Percentiles rank a stretch among this genome's conserved stretches.
These are phyloP conservation scores for Pseudoatta argentina DNA, from an alignment of 1,140 invertebrate genomes.

Conservation along the genomic window DNA sequence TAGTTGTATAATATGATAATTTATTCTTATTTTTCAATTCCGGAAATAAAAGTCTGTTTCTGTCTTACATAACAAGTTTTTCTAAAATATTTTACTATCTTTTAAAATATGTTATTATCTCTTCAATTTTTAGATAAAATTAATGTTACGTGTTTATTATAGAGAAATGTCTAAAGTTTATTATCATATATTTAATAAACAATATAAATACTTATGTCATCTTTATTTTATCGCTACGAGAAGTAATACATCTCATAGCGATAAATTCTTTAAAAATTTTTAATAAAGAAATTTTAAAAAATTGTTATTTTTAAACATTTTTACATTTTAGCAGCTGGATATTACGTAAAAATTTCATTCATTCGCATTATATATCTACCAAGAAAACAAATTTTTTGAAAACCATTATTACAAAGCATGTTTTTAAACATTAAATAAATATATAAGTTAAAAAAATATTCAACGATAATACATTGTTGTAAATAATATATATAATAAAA, in stretches of 20 bases:
- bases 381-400: not conserved
- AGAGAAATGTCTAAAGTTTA: too few relatives aligned
- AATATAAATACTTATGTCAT: not conserved
- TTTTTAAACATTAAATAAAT: not conserved
- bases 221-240: not conserved
- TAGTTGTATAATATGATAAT: too few relatives aligned
- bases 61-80: not conserved
- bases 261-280: conserved; percentile 8
- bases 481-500: not conserved
- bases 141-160: not conserved
- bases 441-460: not conserved
- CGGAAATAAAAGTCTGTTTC: not conserved
- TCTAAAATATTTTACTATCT: not conserved
- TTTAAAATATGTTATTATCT: too few relatives aligned
- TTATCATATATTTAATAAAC: not conserved
- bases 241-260: not conserved
- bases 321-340: not conserved
- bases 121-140: conserved; percentile 7
- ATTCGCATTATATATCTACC: not conserved
- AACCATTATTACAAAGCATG: not conserved
- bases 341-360: not conserved
- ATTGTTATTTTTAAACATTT: not conserved
- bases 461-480: not conserved
- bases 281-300: not conserved
- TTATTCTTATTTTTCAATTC: not conserved